phyloP scores from a whole-genome alignment of 37 sponge, comb jelly and placozoan species.

The Tethya wilhelma region DNA sequence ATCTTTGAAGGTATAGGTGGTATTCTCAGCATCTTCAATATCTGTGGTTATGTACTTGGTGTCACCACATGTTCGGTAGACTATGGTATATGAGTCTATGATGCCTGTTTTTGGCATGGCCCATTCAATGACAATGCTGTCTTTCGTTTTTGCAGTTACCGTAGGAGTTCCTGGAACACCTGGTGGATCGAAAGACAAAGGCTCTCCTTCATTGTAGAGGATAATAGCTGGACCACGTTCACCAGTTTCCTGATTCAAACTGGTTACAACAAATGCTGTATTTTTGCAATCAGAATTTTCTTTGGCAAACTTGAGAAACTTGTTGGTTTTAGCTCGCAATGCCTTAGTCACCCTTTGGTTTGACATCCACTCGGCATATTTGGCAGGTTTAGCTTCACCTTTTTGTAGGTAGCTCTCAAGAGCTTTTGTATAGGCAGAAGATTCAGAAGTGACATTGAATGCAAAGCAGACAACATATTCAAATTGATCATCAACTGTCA shows the following conservation, averaged over 20 bases:
- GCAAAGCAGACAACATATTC: constrained; percentile 32
- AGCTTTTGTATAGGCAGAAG: background rate
- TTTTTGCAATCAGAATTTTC: background rate
- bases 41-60: too few species aligned
- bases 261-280: background rate
- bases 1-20: background rate
- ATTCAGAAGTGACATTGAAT: constrained; percentile 20
- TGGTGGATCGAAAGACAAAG: constrained; percentile 24
- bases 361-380: background rate
- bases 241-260: constrained; percentile 5
- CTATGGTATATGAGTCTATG: too few species aligned
- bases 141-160: background rate
- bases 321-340: background rate
- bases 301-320: constrained; percentile 11
- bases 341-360: background rate
- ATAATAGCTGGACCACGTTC: constrained; percentile 10
- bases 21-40: background rate
- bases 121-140: background rate
- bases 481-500: background rate
- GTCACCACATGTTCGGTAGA: too few species aligned
- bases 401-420: constrained; percentile 6
- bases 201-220: constrained; percentile 3
- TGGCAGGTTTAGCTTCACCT: background rate
- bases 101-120: too few species aligned
- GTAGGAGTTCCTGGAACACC: constrained; percentile 16